Evolutionary conservation across 2,113 vertebrate genomes (phyloP).

Genomic region (Columbina picui): DNA sequence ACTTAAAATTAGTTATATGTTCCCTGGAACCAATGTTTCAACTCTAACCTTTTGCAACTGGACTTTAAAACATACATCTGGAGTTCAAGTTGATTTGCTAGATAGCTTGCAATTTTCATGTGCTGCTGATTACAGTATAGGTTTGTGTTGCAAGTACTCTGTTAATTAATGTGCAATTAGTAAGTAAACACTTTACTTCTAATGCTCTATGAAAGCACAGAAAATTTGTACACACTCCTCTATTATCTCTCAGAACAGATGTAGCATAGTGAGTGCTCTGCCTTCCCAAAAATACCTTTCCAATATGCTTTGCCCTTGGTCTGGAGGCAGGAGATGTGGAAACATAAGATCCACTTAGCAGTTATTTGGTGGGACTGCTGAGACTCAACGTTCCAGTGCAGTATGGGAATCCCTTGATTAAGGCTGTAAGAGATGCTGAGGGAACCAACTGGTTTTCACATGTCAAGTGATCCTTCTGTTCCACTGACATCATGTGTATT

Average conservation of each 20-base stretch:
- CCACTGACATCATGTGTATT: neutral
- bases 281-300: neutral
- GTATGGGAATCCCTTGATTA: neutral
- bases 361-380: neutral
- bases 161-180: slow-evolving; percentile 20
- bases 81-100: slow-evolving; percentile 27
- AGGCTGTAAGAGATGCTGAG: neutral
- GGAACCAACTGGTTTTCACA: neutral
- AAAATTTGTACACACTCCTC: neutral
- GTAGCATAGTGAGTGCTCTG: neutral
- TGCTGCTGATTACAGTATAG: neutral
- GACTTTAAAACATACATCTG: neutral
- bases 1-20: neutral
- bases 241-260: neutral
- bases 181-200: slow-evolving; percentile 6
- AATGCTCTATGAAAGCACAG: neutral
- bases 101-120: slow-evolving; percentile 3
- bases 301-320: neutral
- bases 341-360: neutral
- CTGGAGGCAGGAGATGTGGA: neutral
- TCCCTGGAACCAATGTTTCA: neutral
- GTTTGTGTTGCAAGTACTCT: neutral
- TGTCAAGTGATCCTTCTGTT: neutral
- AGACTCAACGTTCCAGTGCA: neutral
- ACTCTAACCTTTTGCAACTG: neutral